Base-by-base conservation (phyloP, 2,797 vertebrate species). In the Sebastes goodei region DNA sequence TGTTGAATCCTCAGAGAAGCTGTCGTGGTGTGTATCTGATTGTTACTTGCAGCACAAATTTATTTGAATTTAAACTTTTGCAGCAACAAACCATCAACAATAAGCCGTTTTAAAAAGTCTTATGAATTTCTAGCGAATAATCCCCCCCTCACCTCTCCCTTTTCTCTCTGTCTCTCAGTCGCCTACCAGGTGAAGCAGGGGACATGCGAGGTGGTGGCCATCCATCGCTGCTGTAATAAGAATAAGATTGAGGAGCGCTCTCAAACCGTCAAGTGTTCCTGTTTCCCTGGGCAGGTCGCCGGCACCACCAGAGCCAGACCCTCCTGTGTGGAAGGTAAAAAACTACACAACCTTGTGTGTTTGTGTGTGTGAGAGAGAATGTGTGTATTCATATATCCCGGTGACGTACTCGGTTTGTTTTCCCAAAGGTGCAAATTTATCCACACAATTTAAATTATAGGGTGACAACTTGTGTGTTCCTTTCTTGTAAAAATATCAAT, bases 201-300 rank as follows among this genome's bases (percentile, higher is more conserved):
- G 29, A 99, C 98, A 0, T 99, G 98, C 10, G 98, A 99, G 81
- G 98, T 99, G 25, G 97, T 99, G 53, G 98, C 97, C 0, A 92
- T 97, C 71, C 98, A 99, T 89, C 97, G 98, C 32, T 99, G 98
- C 94, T 99, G 98, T 93, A 99, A 99, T 91, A 99, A 98, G 96
- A 99, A 99, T 91, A 97, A 96, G 67, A 98, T 99, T 29, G 98
- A 99, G 86, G 98, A 99, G 82, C 96, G 97, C 7, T 99, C 98
- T 0, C 98, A 99, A 78, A 99, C 98, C 0, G 97, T 99, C 92
- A 99, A 99, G 93, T 99, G 98, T 70, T 99, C 98, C 82, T 99
- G 98, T 93, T 97, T 98, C 91, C 98, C 97, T 0, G 98, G 98
- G 2, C 98, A 99, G 94, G 98, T 99, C 6, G 98, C 98, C 0